Conservation (phyloP, 2,797 vertebrate species). For the Linurgus olivaceus region DNA sequence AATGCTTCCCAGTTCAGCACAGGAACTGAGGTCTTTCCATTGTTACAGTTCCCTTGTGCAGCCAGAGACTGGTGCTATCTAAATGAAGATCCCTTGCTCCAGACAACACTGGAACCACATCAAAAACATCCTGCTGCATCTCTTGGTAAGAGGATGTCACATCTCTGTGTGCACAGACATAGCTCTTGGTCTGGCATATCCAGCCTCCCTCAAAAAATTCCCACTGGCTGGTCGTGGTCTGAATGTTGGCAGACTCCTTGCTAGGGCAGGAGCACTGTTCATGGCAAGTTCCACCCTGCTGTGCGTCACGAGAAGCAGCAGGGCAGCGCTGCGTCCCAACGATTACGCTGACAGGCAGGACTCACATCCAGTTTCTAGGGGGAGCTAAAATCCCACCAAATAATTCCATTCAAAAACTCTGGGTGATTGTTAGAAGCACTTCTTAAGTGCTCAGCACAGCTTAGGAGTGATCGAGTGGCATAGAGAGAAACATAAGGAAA, state of each 20-base stretch:
- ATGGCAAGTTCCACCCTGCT: neutral
- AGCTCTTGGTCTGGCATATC: neutral
- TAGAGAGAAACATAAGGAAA: neutral
- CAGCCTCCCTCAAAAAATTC: neutral
- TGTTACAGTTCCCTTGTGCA: neutral
- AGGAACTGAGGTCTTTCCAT: neutral
- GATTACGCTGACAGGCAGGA: neutral
- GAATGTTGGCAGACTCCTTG: neutral
- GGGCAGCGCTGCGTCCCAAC: neutral
- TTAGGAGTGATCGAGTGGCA: neutral
- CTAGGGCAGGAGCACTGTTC: neutral
- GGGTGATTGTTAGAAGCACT: neutral
- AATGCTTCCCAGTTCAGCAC: neutral
- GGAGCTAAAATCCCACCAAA: conserved; percentile 50
- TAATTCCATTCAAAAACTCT: neutral
- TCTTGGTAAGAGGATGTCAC: accelerated
- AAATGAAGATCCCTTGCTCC: neutral
- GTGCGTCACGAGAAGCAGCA: neutral
- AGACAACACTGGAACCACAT: neutral
- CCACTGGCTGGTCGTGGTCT: accelerated
- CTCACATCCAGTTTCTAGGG: conserved; percentile 30
- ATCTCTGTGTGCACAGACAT: neutral
- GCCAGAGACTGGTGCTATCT: neutral
- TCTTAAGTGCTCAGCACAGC: neutral
- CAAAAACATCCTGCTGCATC: neutral